Evolutionary conservation across 2,113 vertebrate species (phyloP).

Genomic region (Andinoacara biseriatus): DNA sequence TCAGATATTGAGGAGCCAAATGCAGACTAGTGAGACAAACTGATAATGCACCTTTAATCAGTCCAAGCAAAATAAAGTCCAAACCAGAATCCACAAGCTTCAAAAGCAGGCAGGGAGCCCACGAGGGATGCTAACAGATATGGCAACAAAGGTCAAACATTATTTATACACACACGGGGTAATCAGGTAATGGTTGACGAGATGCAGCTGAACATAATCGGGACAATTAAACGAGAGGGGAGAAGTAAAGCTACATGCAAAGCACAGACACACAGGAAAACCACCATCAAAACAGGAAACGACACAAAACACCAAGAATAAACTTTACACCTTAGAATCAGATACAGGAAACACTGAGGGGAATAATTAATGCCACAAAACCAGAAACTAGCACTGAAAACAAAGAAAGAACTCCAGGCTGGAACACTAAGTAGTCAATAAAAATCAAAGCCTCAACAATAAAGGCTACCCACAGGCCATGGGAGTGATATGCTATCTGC

Average conservation of each 20-base stretch:
- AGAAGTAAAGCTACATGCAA: neutral
- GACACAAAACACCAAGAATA: neutral
- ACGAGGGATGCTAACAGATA: neutral
- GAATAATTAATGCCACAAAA: neutral
- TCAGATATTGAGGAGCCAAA: neutral
- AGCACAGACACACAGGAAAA: neutral
- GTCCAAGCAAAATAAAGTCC: neutral
- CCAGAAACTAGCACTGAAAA: neutral
- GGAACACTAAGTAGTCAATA: neutral
- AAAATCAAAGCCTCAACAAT: neutral
- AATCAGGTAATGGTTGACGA: neutral
- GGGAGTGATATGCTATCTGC: neutral
- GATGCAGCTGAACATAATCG: constrained; percentile 10
- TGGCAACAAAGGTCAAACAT: neutral
- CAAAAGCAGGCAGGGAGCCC: neutral
- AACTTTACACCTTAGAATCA: too few relatives aligned
- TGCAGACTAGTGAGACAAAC: neutral
- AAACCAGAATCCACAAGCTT: neutral
- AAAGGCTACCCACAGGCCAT: neutral
- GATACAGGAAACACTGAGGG: too few relatives aligned
- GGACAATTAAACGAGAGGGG: neutral
- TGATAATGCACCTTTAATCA: neutral
- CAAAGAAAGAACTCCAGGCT: neutral
- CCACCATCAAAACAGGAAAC: neutral
- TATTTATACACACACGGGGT: neutral